These are phyloP conservation scores for Orussus abietinus DNA, from an alignment of 1,140 invertebrate genomes.

Conservation along the genomic window DNA sequence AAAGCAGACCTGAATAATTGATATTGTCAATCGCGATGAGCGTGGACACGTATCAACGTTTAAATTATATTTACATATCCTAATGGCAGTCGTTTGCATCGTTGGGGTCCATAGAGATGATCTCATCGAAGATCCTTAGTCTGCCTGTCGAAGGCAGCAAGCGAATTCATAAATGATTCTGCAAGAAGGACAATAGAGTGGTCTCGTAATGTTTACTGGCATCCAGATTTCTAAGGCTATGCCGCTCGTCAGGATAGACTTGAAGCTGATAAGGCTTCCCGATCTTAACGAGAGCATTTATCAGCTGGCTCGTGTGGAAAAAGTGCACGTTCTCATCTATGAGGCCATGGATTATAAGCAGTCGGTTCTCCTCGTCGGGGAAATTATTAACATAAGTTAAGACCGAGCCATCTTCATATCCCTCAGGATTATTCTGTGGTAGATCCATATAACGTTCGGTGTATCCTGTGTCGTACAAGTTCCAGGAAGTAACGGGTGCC, in stretches of 20 bases:
- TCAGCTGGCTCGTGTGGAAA: conserved; percentile 87
- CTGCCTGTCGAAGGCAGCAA: no score
- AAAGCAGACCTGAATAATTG: no score
- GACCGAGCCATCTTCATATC: conserved; percentile 76
- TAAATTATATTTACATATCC: conserved; percentile 31
- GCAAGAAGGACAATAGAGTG: conserved; percentile 85
- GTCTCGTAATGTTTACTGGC: conserved; percentile 96
- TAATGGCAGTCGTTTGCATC: conserved; percentile 34
- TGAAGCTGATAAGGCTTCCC: conserved; percentile 90
- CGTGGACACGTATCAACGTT: no score
- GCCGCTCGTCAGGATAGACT: conserved; percentile 92
- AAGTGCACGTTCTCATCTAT: conserved; percentile 99
- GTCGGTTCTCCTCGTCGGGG: conserved; percentile 87
- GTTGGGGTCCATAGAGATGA: no score
- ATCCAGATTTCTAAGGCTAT: conserved; percentile 87
- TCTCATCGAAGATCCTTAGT: no score
- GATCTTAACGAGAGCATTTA: conserved; percentile 83
- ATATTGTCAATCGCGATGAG: no score
- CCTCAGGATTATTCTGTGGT: conserved; percentile 74
- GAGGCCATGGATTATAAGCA: conserved; percentile 96
- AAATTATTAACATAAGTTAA: conserved; percentile 78
- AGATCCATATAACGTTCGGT: conserved; percentile 97
- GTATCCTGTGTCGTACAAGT: conserved; percentile 90
- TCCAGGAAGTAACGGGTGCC: conserved; percentile 96
- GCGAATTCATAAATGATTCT: conserved; percentile 78